Evolutionary conservation across 1,140 invertebrate genomes (phyloP), one percentile per base, ranked within the genome.

Genomic region (Mylabris phalerata): DNA sequence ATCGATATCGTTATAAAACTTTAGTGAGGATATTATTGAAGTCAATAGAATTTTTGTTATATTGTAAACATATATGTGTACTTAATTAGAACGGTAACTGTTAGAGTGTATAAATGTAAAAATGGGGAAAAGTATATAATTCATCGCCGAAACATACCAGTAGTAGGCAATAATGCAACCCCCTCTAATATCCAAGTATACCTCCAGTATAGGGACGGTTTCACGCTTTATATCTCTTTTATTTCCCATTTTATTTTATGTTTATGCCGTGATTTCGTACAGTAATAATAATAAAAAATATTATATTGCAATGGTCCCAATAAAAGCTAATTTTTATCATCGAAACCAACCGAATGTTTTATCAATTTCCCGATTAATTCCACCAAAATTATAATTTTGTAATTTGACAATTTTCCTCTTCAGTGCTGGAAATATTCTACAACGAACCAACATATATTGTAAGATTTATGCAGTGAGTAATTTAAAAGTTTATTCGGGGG

Each of bases 401-500:
- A 19, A 19, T 19, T 19, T 19, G 1, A 19, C 19, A 19, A 19
- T 19, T 32, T 32, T 32, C 4, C 7, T 32, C 4, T 32, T 32
- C 4, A 32, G 7, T 5, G 32, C 7, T 32, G 32, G 7, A 32
- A 32, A 32, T 32, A 32, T 32, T 32, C 7, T 32, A 32, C 4
- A 5, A 32, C 32, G 32, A 32, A 32, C 7, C 32, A 32, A 5
- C 32, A 55, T 55, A 55, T 47, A 47, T 55, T 47, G 50, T 52
- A 59, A 59, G 57, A 59, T 52, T 68, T 66, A 66, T 66, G 62
- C 67, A 66, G 64, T 41, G 57, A 55, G 56, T 55, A 65, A 68
- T 67, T 67, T 68, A 65, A 68, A 68, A 68, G 65, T 67, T 68
- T 67, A 59, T 60, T 61, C 64, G 61, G 61, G 65, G 67, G 63